Percentiles rank a stretch among this genome's conserved stretches.
phyloP scores from a whole-genome alignment of 2,797 vertebrate genomes.

The Melanotaenia trifasciata region DNA sequence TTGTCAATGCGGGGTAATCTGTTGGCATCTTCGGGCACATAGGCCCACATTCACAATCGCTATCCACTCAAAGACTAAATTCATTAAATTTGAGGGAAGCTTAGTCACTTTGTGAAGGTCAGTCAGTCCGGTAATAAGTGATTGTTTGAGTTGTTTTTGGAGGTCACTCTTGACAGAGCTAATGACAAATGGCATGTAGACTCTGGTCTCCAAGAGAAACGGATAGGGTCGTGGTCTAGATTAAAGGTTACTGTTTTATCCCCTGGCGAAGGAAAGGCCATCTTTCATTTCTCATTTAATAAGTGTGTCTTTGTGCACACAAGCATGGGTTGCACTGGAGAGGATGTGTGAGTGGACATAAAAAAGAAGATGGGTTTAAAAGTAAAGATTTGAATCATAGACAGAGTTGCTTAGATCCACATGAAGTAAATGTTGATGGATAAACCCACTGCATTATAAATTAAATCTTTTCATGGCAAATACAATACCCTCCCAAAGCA shows the following conservation, averaged over 20 bases:
- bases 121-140: conserved; percentile 57
- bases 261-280: conserved; percentile 65
- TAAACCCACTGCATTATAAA: no score
- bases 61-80: conserved; percentile 52
- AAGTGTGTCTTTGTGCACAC: conserved; percentile 17
- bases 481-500: no score
- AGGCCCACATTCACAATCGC: conserved; percentile 19
- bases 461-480: no score
- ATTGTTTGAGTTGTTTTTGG: conserved; percentile 61
- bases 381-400: neutral
- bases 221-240: conserved; percentile 55
- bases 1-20: conserved; percentile 47
- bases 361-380: conserved; percentile 9
- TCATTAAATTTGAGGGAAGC: conserved; percentile 56
- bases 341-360: neutral
- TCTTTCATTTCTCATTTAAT: conserved; percentile 69
- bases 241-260: conserved; percentile 73
- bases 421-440: no score
- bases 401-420: neutral
- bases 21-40: conserved; percentile 26
- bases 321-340: conserved; percentile 6
- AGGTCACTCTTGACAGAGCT: conserved; percentile 57
- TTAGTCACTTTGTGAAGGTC: conserved; percentile 67
- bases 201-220: conserved; percentile 52
- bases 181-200: conserved; percentile 57